Conservation (phyloP, 2,797 vertebrate species). For the Poliocrania exsul region DNA sequence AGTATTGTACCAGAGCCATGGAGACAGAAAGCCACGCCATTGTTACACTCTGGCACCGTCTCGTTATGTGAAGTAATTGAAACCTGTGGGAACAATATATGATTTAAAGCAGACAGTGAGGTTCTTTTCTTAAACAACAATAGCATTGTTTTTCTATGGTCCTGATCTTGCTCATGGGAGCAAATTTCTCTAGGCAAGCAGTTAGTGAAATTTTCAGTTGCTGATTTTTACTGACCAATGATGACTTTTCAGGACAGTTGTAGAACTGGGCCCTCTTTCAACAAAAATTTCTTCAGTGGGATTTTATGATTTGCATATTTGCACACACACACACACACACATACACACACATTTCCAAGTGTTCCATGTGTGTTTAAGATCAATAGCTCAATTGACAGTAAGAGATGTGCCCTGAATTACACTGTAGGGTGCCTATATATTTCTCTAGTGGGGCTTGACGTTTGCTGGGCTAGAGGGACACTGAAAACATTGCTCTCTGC, state of each 20-base stretch:
- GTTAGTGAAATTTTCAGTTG: not conserved
- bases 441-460: not conserved
- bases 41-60: constrained; percentile 25
- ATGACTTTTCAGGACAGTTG: not conserved
- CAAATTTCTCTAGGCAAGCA: not conserved
- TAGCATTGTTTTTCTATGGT: constrained; percentile 17
- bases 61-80: constrained; percentile 27
- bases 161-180: constrained; percentile 11
- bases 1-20: constrained; percentile 21
- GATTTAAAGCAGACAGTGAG: constrained; percentile 52
- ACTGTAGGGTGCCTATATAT: not conserved
- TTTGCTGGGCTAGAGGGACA: not conserved
- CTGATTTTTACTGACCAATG: not conserved
- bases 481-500: not conserved
- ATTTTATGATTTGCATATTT: not conserved
- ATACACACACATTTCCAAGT: not conserved
- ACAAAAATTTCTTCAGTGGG: not conserved
- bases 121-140: constrained; percentile 52
- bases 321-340: not conserved
- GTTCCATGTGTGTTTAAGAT: not conserved
- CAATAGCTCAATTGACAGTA: constrained; percentile 4
- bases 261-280: not conserved
- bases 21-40: constrained; percentile 22
- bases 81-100: constrained; percentile 65
- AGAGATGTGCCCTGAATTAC: not conserved